phyloP scores from a whole-genome alignment of 2,113 vertebrate species.

The Rhinichthys klamathensis region DNA sequence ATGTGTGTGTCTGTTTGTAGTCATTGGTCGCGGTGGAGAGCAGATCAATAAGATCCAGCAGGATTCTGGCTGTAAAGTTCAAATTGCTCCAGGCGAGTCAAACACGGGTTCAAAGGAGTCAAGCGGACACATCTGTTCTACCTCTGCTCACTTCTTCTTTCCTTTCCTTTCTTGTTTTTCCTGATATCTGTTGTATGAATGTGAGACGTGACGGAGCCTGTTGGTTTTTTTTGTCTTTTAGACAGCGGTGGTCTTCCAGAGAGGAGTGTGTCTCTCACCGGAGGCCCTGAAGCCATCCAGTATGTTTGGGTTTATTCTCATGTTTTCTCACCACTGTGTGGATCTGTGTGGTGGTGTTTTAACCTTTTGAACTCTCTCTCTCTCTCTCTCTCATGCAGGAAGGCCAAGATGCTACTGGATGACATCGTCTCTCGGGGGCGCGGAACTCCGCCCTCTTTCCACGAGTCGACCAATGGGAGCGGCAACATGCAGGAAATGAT shows the following conservation, averaged over 20 bases:
- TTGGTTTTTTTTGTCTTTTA: conserved; percentile 59
- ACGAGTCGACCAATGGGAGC: conserved; percentile 82
- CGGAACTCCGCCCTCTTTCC: conserved; percentile 83
- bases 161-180: not conserved
- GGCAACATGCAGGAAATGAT: conserved; percentile 92
- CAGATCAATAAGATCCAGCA: conserved; percentile 97
- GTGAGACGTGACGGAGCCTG: not conserved
- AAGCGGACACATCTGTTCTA: too few relatives aligned
- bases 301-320: conserved; percentile 69
- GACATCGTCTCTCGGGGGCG: conserved; percentile 89
- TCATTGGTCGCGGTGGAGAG: conserved; percentile 92
- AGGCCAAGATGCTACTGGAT: conserved; percentile 88
- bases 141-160: not conserved
- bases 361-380: not conserved
- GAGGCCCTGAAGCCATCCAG: conserved; percentile 85
- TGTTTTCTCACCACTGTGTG: not conserved
- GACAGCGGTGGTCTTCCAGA: conserved; percentile 88
- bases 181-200: not conserved
- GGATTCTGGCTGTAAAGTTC: conserved; percentile 94
- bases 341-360: not conserved
- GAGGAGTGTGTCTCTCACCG: conserved; percentile 86
- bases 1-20: conserved; percentile 65
- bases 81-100: conserved; percentile 89
- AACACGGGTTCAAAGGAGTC: not conserved
- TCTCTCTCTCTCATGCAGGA: conserved; percentile 79